These are phyloP conservation scores for Elgaria multicarinata DNA, from an alignment of 2,113 vertebrate species.

Conservation along the genomic window DNA sequence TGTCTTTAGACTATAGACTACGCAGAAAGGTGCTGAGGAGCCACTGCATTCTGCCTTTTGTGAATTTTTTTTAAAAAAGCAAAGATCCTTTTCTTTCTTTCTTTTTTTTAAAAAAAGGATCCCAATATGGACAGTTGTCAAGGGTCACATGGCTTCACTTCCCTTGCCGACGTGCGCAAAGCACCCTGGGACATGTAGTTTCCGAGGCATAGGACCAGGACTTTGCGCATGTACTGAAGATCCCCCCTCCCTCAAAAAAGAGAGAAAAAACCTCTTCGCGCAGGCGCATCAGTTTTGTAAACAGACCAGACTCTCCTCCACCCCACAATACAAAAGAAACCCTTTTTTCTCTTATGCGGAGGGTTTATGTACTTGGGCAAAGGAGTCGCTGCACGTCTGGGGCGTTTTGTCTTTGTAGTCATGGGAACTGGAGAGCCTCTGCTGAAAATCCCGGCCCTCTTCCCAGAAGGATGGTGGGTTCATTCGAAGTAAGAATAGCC, in stretches of 20 bases:
- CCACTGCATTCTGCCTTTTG: neutral
- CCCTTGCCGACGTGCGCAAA: neutral
- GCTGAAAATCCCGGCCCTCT: too few relatives aligned
- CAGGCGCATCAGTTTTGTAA: neutral
- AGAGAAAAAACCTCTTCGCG: too few relatives aligned
- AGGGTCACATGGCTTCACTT: neutral
- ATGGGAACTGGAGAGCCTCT: too few relatives aligned
- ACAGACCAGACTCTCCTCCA: neutral
- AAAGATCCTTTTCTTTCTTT: neutral
- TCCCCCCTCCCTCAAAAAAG: neutral
- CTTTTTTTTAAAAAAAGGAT: too few relatives aligned
- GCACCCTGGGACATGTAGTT: conserved; percentile 6
- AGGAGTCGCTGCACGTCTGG: neutral
- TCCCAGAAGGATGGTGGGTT: too few relatives aligned
- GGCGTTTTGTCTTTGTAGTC: neutral
- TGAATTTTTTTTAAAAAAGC: neutral
- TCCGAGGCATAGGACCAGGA: accelerated
- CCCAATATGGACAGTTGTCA: neutral
- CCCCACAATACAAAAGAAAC: neutral
- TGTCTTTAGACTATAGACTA: too few relatives aligned
- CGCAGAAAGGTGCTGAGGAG: neutral
- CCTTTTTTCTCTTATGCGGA: neutral
- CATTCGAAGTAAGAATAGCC: too few relatives aligned
- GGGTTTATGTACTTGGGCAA: neutral
- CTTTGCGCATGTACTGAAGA: neutral